Percentiles rank a stretch among this genome's conserved stretches.
Evolutionary conservation across 1,140 invertebrate genomes (phyloP).

Genomic region (Adelges cooleyi): DNA sequence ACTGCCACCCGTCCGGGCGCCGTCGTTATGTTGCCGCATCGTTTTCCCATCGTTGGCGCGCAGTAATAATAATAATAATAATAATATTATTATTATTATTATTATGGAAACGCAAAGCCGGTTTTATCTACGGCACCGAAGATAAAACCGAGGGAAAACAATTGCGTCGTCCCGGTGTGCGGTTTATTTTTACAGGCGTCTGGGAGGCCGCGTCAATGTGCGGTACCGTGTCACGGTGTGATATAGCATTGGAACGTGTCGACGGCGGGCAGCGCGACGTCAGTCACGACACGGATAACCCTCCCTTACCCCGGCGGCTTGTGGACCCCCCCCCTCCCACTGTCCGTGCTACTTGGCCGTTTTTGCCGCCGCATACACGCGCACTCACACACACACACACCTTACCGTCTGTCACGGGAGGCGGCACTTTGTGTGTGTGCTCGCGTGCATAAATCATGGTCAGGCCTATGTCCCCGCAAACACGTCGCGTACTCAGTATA

Average conservation of each 20-base stretch:
- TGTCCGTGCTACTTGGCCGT: not conserved
- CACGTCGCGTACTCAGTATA: not conserved
- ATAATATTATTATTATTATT: not conserved
- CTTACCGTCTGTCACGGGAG: not conserved
- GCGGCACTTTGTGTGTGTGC: not conserved
- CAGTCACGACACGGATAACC: constrained; percentile 23
- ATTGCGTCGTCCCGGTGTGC: not conserved
- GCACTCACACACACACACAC: not conserved
- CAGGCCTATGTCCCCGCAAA: not conserved
- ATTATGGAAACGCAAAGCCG: no score
- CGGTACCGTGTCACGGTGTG: not conserved
- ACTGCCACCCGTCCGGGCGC: not conserved
- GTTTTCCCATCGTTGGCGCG: not conserved
- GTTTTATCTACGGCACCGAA: not conserved
- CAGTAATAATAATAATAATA: constrained; percentile 2
- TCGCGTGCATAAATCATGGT: constrained; percentile 22
- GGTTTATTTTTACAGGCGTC: not conserved
- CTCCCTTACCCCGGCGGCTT: not conserved
- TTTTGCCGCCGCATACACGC: constrained; percentile 1
- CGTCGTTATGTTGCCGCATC: not conserved
- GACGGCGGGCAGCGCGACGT: constrained; percentile 3
- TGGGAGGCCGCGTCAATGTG: not conserved
- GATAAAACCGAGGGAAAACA: not conserved
- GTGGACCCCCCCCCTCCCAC: not conserved
- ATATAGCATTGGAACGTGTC: constrained; percentile 7